Evolutionary conservation across 2,113 vertebrate species (phyloP), one percentile per base, ranked within the genome.

Genomic region (Haemorhous mexicanus): DNA sequence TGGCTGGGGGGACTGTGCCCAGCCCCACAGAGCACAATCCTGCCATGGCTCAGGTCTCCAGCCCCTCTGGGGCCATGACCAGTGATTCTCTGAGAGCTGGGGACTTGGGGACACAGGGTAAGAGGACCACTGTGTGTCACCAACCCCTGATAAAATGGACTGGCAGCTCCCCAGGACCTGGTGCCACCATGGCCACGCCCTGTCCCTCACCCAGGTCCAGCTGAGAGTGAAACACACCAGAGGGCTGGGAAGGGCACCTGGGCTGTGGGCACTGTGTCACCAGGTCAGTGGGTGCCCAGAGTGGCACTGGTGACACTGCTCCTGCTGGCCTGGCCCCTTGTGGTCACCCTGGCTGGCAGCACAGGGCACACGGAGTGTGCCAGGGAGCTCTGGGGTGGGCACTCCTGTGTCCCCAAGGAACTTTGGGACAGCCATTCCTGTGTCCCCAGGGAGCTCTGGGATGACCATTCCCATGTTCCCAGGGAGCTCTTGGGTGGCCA

Each of bases 351-450:
- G 1, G 19, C 58, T 33, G 37, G 33, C 23, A 80, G 64, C 56
- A 69, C 46, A 9, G 4, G 0, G n/a, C 3, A 37, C 28, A 44
- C 0, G 0, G 33, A 35, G 5, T 12, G 14, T 39, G 41, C 15
- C 77, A 64, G 39, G n/a, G 39, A 39, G 10, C 44, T 16, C 2
- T 5, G 11, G 30, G 35, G 2, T 3, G 4, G 30, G 1, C n/a
- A 44, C 19, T 63, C 43, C 3, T 2, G 10, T 37, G 63, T 59
- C 22, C 15, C 32, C 3, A 1, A 10, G 7, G 32, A 93, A 7
- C 5, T 15, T 1, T 5, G 15, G 53, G 66, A 4, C 0, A 0
- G 37, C 5, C 37, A 43, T 35, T 67, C 10, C 3, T 1, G 2
- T 43, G 58, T 63, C 19, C 16, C 21, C 1, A 0, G 2, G 19